Evolutionary conservation across 1,140 invertebrate species (phyloP).

Genomic region (Philotrypesis tridentata): DNA sequence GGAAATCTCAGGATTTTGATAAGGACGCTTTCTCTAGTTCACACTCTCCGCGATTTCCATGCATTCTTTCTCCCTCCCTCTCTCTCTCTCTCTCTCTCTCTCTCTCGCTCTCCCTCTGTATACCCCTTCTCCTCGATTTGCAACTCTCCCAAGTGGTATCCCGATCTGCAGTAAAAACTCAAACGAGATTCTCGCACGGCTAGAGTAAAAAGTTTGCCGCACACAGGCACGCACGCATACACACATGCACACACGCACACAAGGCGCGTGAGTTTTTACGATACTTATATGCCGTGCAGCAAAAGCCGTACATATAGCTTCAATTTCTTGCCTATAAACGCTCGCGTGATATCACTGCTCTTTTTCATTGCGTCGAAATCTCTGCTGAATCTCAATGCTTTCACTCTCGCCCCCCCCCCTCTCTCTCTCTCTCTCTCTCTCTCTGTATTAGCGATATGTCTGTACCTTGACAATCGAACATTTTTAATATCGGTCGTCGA

Average conservation of each 20-base stretch:
- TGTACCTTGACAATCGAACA: neutral
- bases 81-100: no score
- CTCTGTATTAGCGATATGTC: neutral
- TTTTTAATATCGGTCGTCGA: neutral
- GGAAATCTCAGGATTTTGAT: constrained; percentile 47
- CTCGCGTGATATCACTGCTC: no score
- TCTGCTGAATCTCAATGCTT: no score
- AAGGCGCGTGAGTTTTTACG: constrained; percentile 19
- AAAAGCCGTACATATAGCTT: neutral
- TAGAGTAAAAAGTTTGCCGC: constrained; percentile 6
- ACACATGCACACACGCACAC: no score
- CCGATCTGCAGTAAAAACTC: constrained; percentile 46
- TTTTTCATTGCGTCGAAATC: no score
- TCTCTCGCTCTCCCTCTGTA: no score
- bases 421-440: no score
- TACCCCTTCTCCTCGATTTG: no score
- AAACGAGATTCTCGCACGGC: constrained; percentile 39
- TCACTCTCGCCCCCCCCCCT: no score
- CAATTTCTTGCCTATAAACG: neutral
- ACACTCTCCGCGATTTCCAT: constrained; percentile 23
- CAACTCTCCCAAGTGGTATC: constrained; percentile 38
- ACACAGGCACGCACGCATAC: no score
- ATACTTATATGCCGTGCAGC: neutral
- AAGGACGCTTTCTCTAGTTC: constrained; percentile 28
- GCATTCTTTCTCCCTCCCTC: no score